Base-by-base conservation (phyloP, 2,888 invertebrate genomes). In the Chalcosyrphus nemorum region DNA sequence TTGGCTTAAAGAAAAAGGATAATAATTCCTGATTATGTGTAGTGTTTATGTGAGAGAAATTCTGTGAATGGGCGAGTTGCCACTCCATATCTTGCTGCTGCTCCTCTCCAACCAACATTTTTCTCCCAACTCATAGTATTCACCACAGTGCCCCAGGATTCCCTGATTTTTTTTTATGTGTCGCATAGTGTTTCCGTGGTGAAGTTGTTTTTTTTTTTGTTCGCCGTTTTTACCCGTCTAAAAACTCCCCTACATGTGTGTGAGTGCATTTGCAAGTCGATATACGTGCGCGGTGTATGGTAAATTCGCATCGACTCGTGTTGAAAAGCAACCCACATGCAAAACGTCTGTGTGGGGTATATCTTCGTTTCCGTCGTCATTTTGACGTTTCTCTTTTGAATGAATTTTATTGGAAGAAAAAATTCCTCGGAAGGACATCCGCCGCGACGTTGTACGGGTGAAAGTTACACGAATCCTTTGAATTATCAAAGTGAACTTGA, bases 381-480 rank as follows among this genome's bases (percentile, higher is more conserved):
- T 84, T 74, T 84, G 82, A 78, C 78, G 57, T 68, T 84, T 68
- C 68, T 50, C 50, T 57, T 74, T 78, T 78, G 47, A 82, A 81
- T 76, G 68, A 66, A 72, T 65, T n/a, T 72, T n/a, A 72, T 45
- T 38, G 41, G 52, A 45, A 47, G 43, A 65, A 65, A 59, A 66
- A 66, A 61, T 32, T 43, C 45, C 54, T 65, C 66, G 59, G 43
- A 59, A 77, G 77, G 66, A 78, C 61, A 72, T 61, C 56, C 52
- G 71, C 54, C 82, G 61, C 68, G 74, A 61, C 19, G 13, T 52
- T 54, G 19, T 50, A 43, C 52, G 52, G n/a, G 19, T 29, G 41
- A 32, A 56, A 35, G 43, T 21, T 56, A 45, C 21, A 41, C 11
- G 15, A 43, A 59, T 13, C 32, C 45, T 59, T 59, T 19, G 24